These are phyloP conservation scores for Papilio polyxenes DNA, from an alignment of 1,140 invertebrate species.

Conservation along the genomic window DNA sequence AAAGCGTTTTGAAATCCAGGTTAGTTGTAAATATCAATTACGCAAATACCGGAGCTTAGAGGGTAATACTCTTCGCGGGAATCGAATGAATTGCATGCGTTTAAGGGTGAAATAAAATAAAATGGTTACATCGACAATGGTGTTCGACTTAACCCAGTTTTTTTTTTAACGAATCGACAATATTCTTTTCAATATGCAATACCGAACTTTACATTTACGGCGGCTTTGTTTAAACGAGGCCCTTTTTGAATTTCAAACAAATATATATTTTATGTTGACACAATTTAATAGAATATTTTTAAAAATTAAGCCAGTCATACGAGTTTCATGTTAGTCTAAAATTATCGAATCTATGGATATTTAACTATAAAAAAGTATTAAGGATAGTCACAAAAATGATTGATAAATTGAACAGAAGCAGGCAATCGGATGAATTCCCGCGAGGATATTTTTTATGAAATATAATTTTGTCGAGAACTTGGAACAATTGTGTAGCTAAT, in stretches of 20 bases:
- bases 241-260: no score
- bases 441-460: conserved; percentile 66
- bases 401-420: conserved; percentile 57
- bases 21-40: conserved; percentile 80
- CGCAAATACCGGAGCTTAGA: conserved; percentile 71
- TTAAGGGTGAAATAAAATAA: conserved; percentile 51
- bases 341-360: not conserved
- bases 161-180: not conserved
- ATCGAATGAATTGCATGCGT: conserved; percentile 55
- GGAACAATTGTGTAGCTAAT: conserved; percentile 60
- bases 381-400: conserved; percentile 38
- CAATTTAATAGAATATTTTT: no score
- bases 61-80: conserved; percentile 59
- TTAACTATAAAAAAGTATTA: conserved; percentile 39
- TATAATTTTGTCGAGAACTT: conserved; percentile 56
- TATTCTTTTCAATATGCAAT: not conserved
- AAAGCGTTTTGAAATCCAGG: conserved; percentile 72
- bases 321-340: not conserved
- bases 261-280: no score
- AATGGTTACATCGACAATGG: conserved; percentile 18
- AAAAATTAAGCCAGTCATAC: no score
- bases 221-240: not conserved
- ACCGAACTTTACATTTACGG: not conserved
- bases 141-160: conserved; percentile 23
- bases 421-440: conserved; percentile 69